phyloP scores from a whole-genome alignment of 2,888 invertebrate species.

The Drosophila macrospina region DNA sequence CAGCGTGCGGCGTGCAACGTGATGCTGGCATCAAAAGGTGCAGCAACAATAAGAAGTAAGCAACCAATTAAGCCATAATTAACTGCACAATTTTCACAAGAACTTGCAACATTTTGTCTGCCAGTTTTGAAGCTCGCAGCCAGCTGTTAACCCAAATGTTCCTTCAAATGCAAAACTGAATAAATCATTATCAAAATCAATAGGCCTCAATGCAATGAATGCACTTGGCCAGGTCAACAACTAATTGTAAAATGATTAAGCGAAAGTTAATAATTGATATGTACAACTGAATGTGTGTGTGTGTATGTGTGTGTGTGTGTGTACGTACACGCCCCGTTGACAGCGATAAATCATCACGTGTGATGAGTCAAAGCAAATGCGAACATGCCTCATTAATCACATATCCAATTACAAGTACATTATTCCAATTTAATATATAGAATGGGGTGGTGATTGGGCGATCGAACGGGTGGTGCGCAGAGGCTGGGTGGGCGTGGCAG shows the following conservation, averaged over 20 bases:
- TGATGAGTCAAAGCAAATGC: constrained; percentile 77
- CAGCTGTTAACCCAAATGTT: constrained; percentile 8
- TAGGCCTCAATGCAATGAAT: constrained; percentile 8
- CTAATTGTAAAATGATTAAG: constrained; percentile 70
- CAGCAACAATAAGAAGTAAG: constrained; percentile 15
- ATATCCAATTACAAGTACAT: constrained; percentile 79
- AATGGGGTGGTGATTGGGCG: too few species aligned
- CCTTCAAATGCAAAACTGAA: constrained; percentile 3
- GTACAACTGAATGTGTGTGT: constrained; percentile 9
- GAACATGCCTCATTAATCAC: constrained; percentile 72
- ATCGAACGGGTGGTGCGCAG: background rate
- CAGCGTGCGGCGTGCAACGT: constrained; percentile 9
- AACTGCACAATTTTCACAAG: constrained; percentile 56
- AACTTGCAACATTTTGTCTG: constrained; percentile 33
- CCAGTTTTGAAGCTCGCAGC: constrained; percentile 3
- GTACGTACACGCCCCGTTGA: constrained; percentile 68
- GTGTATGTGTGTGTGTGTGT: constrained; percentile 1
- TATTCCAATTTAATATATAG: constrained; percentile 64
- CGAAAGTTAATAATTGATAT: constrained; percentile 62
- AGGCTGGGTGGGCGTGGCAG: constrained; percentile 11
- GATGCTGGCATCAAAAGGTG: constrained; percentile 23
- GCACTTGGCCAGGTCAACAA: constrained; percentile 25
- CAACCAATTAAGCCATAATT: constrained; percentile 54
- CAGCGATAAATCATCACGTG: constrained; percentile 77
- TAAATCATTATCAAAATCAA: constrained; percentile 35